Conservation (phyloP, 1,140 invertebrate genomes). For the Scylla paramamosain region DNA sequence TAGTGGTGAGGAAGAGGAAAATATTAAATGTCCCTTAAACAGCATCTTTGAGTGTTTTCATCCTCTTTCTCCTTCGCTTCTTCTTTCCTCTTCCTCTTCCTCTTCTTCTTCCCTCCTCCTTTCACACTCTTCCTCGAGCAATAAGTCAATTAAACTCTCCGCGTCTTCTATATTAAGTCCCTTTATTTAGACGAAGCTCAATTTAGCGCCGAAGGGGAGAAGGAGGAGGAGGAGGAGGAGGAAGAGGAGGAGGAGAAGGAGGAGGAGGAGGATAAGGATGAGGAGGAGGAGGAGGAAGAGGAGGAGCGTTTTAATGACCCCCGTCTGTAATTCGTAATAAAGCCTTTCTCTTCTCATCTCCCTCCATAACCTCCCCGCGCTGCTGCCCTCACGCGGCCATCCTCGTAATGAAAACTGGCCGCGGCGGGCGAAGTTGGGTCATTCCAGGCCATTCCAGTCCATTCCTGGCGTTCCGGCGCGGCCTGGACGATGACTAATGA, state of each 20-base stretch:
- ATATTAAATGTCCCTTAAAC: not conserved
- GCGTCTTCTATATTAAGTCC: not conserved
- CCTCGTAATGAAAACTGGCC: slow-evolving; percentile 57
- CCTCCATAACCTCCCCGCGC: slow-evolving; percentile 7
- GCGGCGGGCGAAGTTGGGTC: slow-evolving; percentile 48
- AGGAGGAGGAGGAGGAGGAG: not conserved
- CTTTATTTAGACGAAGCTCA: slow-evolving; percentile 25
- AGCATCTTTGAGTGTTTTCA: not conserved
- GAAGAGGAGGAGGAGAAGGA: not conserved
- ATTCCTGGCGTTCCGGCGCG: slow-evolving; percentile 53
- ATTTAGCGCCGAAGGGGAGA: slow-evolving; percentile 3
- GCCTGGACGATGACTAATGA: slow-evolving; percentile 41
- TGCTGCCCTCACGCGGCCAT: not conserved
- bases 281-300: not conserved
- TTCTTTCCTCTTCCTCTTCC: not conserved
- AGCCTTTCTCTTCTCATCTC: slow-evolving; percentile 36
- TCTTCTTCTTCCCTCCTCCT: not conserved
- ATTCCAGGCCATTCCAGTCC: slow-evolving; percentile 60
- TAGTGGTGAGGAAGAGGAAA: not conserved
- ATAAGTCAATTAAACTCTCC: slow-evolving; percentile 58
- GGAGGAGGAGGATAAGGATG: not conserved
- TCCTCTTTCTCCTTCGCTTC: not conserved
- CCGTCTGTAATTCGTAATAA: slow-evolving; percentile 51
- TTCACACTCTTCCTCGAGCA: slow-evolving; percentile 15
- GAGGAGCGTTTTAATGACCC: slow-evolving; percentile 32